These are phyloP conservation scores for Sthenelais limicola DNA, from an alignment of 2,888 invertebrate species.

Conservation along the genomic window DNA sequence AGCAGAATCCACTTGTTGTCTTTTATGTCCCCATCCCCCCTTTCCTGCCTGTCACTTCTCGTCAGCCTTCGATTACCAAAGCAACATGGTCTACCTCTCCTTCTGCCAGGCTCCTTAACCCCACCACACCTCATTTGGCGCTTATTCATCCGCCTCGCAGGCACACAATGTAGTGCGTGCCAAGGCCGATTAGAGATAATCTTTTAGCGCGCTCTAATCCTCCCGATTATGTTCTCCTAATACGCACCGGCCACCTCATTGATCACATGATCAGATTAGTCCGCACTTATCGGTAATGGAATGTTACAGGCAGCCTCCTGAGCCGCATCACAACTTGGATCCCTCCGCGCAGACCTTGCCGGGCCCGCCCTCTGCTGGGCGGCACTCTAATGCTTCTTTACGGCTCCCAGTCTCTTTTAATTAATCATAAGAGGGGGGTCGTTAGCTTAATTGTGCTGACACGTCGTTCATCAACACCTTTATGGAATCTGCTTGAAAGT, in stretches of 20 bases:
- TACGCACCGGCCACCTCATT: constrained; percentile 10
- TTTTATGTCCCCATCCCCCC: neutral
- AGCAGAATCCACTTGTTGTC: neutral
- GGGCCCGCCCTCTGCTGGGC: neutral
- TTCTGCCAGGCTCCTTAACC: constrained; percentile 33
- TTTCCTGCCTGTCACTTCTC: constrained; percentile 5
- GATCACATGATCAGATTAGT: constrained; percentile 26
- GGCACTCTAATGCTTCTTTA: constrained; percentile 10
- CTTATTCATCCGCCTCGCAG: constrained; percentile 32
- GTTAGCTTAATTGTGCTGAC: constrained; percentile 16
- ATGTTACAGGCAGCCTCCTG: constrained; percentile 8
- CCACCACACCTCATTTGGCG: constrained; percentile 37
- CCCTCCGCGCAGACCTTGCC: neutral
- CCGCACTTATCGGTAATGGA: constrained; percentile 11
- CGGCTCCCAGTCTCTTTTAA: neutral
- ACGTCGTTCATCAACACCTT: neutral
- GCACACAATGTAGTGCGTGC: constrained; percentile 31
- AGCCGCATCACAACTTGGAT: neutral
- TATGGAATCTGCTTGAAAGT: no score
- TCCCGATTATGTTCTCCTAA: neutral
- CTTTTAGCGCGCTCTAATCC: constrained; percentile 8
- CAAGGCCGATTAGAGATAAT: constrained; percentile 18
- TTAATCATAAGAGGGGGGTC: constrained; percentile 8
- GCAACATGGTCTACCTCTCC: constrained; percentile 15
- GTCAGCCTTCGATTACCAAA: constrained; percentile 9